Conservation (phyloP, 1,140 invertebrate species). For the Cataglyphis hispanica region DNA sequence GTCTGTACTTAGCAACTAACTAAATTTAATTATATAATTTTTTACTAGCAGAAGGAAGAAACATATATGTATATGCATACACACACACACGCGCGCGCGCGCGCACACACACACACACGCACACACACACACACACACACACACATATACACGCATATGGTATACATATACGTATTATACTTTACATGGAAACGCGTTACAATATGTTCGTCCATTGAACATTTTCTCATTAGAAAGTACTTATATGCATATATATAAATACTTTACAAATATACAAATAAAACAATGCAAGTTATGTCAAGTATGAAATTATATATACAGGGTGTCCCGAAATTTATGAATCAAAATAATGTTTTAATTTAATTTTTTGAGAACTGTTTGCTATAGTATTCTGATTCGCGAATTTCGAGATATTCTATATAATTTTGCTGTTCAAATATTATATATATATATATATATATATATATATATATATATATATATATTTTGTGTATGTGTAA, state of each 20-base stretch:
- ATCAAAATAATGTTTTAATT: too few species aligned
- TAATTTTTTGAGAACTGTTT: too few species aligned
- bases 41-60: slow-evolving; percentile 3
- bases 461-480: too few species aligned
- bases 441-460: too few species aligned
- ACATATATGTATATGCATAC: not conserved
- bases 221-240: slow-evolving; percentile 40
- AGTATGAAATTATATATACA: slow-evolving; percentile 27
- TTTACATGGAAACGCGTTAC: slow-evolving; percentile 30
- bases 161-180: slow-evolving; percentile 60
- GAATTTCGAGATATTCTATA: too few species aligned
- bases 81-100: not conserved
- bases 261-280: slow-evolving; percentile 17
- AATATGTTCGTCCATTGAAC: slow-evolving; percentile 29
- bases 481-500: too few species aligned
- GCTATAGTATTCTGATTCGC: too few species aligned
- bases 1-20: slow-evolving; percentile 73
- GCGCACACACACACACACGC: slow-evolving; percentile 1
- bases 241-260: slow-evolving; percentile 1
- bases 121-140: slow-evolving; percentile 1
- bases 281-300: slow-evolving; percentile 44
- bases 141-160: slow-evolving; percentile 43
- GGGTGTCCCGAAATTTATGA: too few species aligned
- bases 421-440: too few species aligned
- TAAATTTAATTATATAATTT: slow-evolving; percentile 69